Conservation (phyloP, 2,797 vertebrate species). For the Amniataba percoides region DNA sequence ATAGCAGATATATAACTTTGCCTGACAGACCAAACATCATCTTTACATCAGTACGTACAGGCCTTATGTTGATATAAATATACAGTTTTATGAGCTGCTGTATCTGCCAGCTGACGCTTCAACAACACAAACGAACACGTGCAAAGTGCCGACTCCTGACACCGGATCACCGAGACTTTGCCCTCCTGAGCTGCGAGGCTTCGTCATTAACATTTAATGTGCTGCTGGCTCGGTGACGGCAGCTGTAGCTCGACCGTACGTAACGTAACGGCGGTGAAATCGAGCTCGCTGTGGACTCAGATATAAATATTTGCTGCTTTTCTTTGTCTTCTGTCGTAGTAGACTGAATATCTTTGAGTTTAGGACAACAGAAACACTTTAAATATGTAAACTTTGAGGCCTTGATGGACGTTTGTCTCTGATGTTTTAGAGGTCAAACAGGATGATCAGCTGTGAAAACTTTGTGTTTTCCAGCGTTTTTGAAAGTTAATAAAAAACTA, state of each 20-base stretch:
- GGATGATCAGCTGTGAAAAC: no score
- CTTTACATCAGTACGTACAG: neutral
- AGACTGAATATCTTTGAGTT: no score
- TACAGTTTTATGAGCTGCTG: neutral
- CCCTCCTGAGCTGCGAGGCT: constrained; percentile 21
- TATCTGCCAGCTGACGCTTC: neutral
- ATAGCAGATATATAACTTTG: neutral
- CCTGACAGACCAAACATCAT: neutral
- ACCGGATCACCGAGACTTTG: constrained; percentile 42
- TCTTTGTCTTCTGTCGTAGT: neutral
- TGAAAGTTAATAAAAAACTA: neutral
- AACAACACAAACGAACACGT: neutral
- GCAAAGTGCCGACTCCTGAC: constrained; percentile 1
- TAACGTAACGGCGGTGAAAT: no score
- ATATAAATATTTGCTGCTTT: neutral
- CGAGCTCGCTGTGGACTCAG: constrained; percentile 1
- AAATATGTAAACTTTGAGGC: no score
- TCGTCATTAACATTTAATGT: constrained; percentile 39
- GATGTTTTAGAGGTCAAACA: no score
- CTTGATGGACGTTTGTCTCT: no score
- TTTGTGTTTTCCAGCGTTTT: neutral
- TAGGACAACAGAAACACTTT: no score
- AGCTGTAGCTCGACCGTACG: neutral
- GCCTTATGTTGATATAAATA: neutral
- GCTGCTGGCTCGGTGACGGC: constrained; percentile 17